A percentile compares a stretch with the other conserved stretches of the same genome.
These are phyloP conservation scores for Brachyhypopomus occidentalis DNA, from an alignment of 2,113 vertebrate genomes.

Conservation along the genomic window DNA sequence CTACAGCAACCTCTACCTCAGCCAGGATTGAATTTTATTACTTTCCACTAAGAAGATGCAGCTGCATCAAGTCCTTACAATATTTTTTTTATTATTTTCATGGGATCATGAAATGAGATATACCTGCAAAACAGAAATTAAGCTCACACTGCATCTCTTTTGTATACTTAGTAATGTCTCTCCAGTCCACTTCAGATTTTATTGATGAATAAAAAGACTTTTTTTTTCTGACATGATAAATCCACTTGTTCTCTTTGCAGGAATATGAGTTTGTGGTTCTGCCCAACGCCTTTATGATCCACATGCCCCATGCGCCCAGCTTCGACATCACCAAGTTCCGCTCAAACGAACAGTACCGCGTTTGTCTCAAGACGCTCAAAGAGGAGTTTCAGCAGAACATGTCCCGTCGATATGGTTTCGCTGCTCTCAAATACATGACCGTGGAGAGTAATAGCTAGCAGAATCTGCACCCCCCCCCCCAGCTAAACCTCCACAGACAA, in stretches of 20 bases:
- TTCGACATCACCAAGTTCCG: slow-evolving; percentile 99
- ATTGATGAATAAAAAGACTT: background rate
- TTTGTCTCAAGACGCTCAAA: slow-evolving; percentile 97
- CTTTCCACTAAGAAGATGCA: background rate
- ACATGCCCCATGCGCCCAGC: slow-evolving; percentile 98
- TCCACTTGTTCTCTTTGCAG: slow-evolving; percentile 65
- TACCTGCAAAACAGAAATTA: background rate
- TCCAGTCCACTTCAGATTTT: background rate
- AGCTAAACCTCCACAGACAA: background rate
- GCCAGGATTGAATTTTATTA: background rate
- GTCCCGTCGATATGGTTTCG: slow-evolving; percentile 94
- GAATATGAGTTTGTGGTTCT: slow-evolving; percentile 97
- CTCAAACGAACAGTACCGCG: slow-evolving; percentile 98
- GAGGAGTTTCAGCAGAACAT: slow-evolving; percentile 99
- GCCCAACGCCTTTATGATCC: slow-evolving; percentile 99
- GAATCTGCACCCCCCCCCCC: background rate
- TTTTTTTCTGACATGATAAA: too few relatives aligned
- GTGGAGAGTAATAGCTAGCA: slow-evolving; percentile 98
- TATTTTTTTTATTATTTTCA: background rate
- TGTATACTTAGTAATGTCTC: background rate
- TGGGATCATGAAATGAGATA: background rate
- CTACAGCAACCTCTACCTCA: background rate
- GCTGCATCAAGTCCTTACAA: background rate
- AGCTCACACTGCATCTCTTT: background rate
- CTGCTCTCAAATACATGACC: slow-evolving; percentile 98